A percentile compares a stretch with the other conserved stretches of the same genome.
Conservation (phyloP, 2,888 invertebrate genomes). For the Acanthosepion esculentum region DNA sequence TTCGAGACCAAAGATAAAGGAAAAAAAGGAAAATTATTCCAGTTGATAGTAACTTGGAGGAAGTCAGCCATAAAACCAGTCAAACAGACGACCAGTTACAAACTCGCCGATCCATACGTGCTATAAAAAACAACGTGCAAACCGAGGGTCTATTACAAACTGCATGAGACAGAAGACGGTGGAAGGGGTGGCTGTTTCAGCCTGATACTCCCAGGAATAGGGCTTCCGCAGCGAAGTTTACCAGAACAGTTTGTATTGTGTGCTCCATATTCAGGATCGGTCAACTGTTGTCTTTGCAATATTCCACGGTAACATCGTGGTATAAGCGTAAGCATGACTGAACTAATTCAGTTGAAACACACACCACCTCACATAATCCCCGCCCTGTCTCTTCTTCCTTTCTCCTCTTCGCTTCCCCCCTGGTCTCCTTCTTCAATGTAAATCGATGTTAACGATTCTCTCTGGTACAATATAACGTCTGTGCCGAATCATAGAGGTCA, state of each 20-base stretch:
- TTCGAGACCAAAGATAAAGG: background rate
- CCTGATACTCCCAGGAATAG: background rate
- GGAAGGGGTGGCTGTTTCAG: background rate
- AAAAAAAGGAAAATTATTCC: background rate
- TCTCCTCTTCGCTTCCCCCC: background rate
- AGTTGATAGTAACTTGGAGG: background rate
- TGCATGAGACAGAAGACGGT: background rate
- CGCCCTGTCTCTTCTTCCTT: background rate
- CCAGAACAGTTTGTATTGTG: background rate
- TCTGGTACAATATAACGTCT: constrained; percentile 8
- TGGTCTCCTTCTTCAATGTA: background rate
- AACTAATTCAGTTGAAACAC: constrained; percentile 8
- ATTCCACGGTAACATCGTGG: constrained; percentile 23
- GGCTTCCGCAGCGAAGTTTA: background rate
- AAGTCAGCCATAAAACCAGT: background rate
- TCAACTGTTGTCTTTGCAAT: constrained; percentile 33
- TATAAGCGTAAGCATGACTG: constrained; percentile 16
- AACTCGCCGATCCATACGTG: background rate
- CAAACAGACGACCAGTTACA: background rate
- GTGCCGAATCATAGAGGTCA: constrained; percentile 33
- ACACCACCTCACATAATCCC: background rate
- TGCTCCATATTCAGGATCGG: background rate
- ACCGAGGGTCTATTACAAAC: background rate
- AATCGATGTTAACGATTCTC: constrained; percentile 33
- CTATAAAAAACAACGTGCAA: background rate